Evolutionary conservation across 2,113 vertebrate genomes (phyloP), one percentile per base, ranked within the genome.

Genomic region (Morone chrysops): DNA sequence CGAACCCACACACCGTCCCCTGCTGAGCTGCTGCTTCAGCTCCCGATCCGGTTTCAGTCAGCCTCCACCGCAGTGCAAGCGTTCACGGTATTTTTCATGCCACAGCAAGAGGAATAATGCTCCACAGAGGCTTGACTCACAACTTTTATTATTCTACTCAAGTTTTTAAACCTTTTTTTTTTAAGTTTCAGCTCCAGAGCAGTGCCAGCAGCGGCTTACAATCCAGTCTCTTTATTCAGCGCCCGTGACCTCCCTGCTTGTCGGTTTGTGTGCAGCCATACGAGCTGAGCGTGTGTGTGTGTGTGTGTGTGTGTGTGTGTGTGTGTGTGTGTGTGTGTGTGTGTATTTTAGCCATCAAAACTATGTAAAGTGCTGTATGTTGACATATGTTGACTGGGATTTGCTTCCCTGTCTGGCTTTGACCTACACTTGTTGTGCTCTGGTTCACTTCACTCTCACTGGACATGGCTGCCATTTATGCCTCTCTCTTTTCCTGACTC

Each of bases 11-110:
- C 18, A 2, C 74, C 20, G 9, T 1, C 80, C 85, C 85, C 82
- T 4, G 16, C 84, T 51, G 87, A 78, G 81, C 84, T 62, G 78
- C 75, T 78, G 81, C 75, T 88, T 82, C 80, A 75, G 79, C 81
- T 80, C 72, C 45, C 8, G 81, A 85, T 92, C 83, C 66, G 59
- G 86, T 91, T 93, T 90, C 88, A 65, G 80, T 90, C 69, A 20
- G 70, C 60, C 85, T 78, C 70, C 68, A 85, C 89, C 78, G 31
- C 91, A 88, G 78, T 31, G 0, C 38, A 60, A 63, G 75, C 77
- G 67, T 69, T 36, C 38, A 12, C 71, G 75, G 76, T 67, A 0
- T 68, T 84, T 88, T 90, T 75, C 84, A 62, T 85, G 76, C 83
- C 73, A 59, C 0, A 22, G n/a, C 10, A 25, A 1, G 51, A 75